Percentiles rank a stretch among this genome's conserved stretches.
phyloP scores from a whole-genome alignment of 2,113 vertebrate genomes.

The Takifugu bimaculatus region DNA sequence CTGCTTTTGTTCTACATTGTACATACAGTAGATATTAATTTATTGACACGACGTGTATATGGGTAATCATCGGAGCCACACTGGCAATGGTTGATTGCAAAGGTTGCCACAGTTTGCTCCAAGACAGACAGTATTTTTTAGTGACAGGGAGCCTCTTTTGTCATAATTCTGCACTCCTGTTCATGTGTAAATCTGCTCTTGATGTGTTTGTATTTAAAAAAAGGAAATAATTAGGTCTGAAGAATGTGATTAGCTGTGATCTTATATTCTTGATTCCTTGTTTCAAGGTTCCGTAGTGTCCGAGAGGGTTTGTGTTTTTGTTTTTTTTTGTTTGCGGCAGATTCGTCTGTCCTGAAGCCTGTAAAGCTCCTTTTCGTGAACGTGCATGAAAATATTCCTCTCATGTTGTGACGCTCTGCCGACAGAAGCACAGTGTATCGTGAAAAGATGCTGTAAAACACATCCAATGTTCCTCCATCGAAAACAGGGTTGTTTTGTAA shows the following conservation, averaged over 20 bases:
- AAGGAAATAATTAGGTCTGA: constrained; percentile 49
- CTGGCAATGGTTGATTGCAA: constrained; percentile 58
- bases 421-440: constrained; percentile 40
- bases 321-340: not conserved
- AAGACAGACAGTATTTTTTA: constrained; percentile 72
- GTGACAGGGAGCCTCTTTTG: constrained; percentile 44
- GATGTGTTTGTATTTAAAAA: constrained; percentile 65
- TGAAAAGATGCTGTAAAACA: constrained; percentile 19
- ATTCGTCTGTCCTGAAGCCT: constrained; percentile 25
- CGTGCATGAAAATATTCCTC: constrained; percentile 56
- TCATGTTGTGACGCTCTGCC: constrained; percentile 32
- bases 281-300: constrained; percentile 39
- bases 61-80: constrained; percentile 50
- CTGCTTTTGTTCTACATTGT: constrained; percentile 72
- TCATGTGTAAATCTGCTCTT: constrained; percentile 66
- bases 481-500: constrained; percentile 62
- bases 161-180: constrained; percentile 58
- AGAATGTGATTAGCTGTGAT: constrained; percentile 79
- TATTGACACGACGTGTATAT: constrained; percentile 67
- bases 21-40: constrained; percentile 66
- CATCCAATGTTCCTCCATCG: constrained; percentile 14
- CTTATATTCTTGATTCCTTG: constrained; percentile 64
- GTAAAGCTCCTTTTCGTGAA: constrained; percentile 44
- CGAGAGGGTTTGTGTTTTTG: constrained; percentile 1
- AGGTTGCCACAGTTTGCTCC: constrained; percentile 56